Percentiles rank a stretch among this genome's conserved stretches.
phyloP scores from a whole-genome alignment of 2,888 invertebrate genomes.

The Chirona hameri region DNA sequence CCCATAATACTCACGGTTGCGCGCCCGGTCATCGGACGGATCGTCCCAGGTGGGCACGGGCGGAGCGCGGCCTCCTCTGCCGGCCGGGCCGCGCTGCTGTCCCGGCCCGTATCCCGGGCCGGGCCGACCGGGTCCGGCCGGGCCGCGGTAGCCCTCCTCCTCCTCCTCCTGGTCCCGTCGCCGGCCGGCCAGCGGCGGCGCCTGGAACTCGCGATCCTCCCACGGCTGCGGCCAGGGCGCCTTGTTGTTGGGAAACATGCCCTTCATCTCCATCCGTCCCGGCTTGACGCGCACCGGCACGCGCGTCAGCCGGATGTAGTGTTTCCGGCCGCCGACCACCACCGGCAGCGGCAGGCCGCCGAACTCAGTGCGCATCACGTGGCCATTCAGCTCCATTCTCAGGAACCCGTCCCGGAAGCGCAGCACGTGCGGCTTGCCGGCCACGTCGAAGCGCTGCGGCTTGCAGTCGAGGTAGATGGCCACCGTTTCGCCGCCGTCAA shows the following conservation, averaged over 20 bases:
- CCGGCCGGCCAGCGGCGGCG: not conserved
- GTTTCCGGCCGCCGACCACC: conserved; percentile 66
- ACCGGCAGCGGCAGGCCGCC: conserved; percentile 79
- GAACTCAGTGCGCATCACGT: conserved; percentile 61
- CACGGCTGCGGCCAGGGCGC: conserved; percentile 52
- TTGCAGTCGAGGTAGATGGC: conserved; percentile 80
- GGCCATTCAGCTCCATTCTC: conserved; percentile 73
- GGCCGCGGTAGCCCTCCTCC: conserved; percentile 31
- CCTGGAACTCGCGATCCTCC: conserved; percentile 54
- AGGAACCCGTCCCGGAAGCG: conserved; percentile 74
- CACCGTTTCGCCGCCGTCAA: conserved; percentile 72
- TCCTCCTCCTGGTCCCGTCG: conserved; percentile 32
- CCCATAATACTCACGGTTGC: not conserved
- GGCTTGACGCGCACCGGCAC: conserved; percentile 68
- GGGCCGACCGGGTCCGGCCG: conserved; percentile 3
- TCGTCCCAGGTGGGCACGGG: conserved; percentile 42
- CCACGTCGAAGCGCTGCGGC: conserved; percentile 71
- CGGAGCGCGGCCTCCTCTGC: conserved; percentile 38
- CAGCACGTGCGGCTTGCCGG: conserved; percentile 67
- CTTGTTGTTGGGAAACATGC: conserved; percentile 39
- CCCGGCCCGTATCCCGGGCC: conserved; percentile 38
- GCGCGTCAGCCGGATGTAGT: conserved; percentile 72
- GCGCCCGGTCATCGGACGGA: not conserved
- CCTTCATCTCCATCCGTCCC: conserved; percentile 50
- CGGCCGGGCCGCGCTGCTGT: not conserved